Evolutionary conservation across 2,888 invertebrate genomes (phyloP).

Genomic region (Crossocerus cetratus): DNA sequence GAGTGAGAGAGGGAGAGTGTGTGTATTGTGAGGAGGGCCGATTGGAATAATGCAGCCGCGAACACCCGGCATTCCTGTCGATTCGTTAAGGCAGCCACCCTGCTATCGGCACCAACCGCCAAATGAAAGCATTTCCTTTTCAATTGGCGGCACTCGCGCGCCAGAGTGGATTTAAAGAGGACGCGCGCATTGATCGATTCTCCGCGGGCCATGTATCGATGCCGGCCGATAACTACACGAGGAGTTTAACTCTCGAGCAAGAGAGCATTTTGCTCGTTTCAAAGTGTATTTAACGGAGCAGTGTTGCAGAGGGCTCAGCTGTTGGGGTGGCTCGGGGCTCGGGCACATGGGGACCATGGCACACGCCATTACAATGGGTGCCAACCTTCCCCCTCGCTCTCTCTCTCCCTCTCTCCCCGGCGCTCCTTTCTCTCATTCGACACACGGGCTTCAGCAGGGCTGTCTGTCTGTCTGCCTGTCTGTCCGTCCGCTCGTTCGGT

Average conservation of each 20-base stretch:
- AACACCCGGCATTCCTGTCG: constrained; percentile 40
- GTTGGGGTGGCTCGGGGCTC: constrained; percentile 57
- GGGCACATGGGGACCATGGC: constrained; percentile 66
- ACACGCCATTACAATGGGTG: constrained; percentile 68
- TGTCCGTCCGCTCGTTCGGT: constrained; percentile 53
- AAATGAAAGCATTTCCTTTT: constrained; percentile 60
- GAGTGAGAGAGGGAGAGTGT: no score
- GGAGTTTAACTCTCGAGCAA: constrained; percentile 57
- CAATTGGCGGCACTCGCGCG: constrained; percentile 53
- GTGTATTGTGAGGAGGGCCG: no score
- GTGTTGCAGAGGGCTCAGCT: constrained; percentile 62
- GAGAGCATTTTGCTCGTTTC: constrained; percentile 60
- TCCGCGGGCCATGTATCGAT: constrained; percentile 49
- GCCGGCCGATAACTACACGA: constrained; percentile 58
- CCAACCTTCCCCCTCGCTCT: constrained; percentile 35
- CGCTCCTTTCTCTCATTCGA: constrained; percentile 48
- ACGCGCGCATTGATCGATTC: constrained; percentile 59
- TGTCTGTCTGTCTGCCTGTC: constrained; percentile 61
- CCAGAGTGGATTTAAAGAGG: constrained; percentile 58
- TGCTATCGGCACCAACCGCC: constrained; percentile 37
- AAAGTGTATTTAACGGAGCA: constrained; percentile 58
- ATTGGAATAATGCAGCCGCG: constrained; percentile 12
- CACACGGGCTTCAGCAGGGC: constrained; percentile 62
- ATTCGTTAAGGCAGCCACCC: constrained; percentile 48
- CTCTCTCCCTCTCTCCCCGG: constrained; percentile 22